Conservation (phyloP, 2,888 invertebrate genomes). For the Coelinius sp. region DNA sequence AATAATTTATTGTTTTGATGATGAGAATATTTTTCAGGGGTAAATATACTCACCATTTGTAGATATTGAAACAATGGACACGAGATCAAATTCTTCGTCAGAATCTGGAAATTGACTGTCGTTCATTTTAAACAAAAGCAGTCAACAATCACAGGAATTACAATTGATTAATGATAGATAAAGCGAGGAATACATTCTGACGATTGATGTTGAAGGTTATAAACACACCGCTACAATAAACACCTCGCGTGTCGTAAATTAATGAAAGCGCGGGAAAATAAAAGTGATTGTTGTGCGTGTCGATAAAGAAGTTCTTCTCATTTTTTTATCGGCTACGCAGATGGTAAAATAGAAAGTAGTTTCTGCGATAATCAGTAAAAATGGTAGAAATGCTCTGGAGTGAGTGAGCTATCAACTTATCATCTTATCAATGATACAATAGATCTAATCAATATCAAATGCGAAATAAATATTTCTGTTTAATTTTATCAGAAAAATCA, state of each 20-base stretch:
- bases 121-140: constrained; percentile 54
- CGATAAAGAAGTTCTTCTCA: too few relatives aligned
- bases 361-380: too few relatives aligned
- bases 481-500: not conserved
- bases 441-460: not conserved
- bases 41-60: constrained; percentile 49
- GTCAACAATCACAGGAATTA: not conserved
- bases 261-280: too few relatives aligned
- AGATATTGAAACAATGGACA: constrained; percentile 64
- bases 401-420: too few relatives aligned
- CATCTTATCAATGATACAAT: too few relatives aligned
- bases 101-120: constrained; percentile 64
- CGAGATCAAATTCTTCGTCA: constrained; percentile 70
- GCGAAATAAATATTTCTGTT: not conserved
- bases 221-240: too few relatives aligned
- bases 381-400: too few relatives aligned
- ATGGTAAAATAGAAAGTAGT: too few relatives aligned
- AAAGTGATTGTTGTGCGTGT: too few relatives aligned
- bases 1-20: not conserved
- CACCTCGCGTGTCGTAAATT: too few relatives aligned
- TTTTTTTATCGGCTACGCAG: too few relatives aligned
- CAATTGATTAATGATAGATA: not conserved
- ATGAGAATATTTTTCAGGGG: not conserved
- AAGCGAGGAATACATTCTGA: not conserved
- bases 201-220: not conserved